phyloP scores from a whole-genome alignment of 64 coral and sea anemone genomes.

The Dendrophyllia cribrosa region DNA sequence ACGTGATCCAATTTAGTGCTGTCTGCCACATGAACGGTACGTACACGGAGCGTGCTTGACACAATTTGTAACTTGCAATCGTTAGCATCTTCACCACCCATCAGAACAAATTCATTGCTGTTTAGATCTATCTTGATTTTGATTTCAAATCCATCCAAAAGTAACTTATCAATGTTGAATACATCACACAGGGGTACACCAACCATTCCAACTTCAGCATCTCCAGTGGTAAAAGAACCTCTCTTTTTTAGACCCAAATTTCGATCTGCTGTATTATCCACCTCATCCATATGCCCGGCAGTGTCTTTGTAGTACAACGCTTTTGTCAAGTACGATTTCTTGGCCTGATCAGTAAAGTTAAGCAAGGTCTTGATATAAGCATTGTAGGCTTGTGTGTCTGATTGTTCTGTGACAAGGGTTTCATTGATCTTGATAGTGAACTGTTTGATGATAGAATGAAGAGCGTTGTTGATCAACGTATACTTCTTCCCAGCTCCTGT shows the following conservation, averaged over 20 bases:
- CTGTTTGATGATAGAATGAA: conserved; percentile 72
- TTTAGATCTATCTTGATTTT: conserved; percentile 12
- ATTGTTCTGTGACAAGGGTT: conserved; percentile 29
- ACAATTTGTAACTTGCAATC: neutral
- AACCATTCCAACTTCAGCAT: conserved; percentile 1
- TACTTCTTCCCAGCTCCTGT: neutral
- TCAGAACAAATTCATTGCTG: neutral
- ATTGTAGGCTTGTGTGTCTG: conserved; percentile 21
- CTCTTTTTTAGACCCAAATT: neutral
- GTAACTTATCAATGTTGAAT: conserved; percentile 42
- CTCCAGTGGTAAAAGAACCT: no score
- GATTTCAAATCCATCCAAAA: neutral
- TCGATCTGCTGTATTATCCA: neutral
- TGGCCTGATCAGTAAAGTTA: conserved; percentile 34
- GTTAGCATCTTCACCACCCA: neutral
- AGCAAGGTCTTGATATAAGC: conserved; percentile 52
- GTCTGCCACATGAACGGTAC: neutral
- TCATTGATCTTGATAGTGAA: conserved; percentile 61
- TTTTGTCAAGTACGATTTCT: conserved; percentile 31
- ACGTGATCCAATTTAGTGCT: neutral
- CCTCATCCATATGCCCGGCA: conserved; percentile 27
- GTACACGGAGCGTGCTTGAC: neutral
- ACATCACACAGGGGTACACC: conserved; percentile 48
- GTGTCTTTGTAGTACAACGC: conserved; percentile 47
- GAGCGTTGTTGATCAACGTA: conserved; percentile 27